Base-by-base conservation (phyloP, 2,888 invertebrate species). In the Orchestes rusci region DNA sequence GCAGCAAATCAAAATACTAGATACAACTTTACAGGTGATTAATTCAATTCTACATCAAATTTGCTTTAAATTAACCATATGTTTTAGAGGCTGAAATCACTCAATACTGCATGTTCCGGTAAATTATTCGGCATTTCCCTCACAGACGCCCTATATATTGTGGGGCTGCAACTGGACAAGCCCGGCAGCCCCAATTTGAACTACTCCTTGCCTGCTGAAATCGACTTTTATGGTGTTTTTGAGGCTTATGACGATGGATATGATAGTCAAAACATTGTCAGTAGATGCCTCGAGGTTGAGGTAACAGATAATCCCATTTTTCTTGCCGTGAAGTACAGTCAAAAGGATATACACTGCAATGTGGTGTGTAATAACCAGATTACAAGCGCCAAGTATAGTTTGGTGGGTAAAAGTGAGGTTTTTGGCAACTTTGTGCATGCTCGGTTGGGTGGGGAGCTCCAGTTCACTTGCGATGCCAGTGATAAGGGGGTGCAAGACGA, bases 301-400 rank as follows among this genome's bases (percentile, higher is more conserved):
- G 82, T 86, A 57, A 86, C 86, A 38, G 86, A 87, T 60, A 86
- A 85, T 68, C 86, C 86, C 2, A 70, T 86, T 44, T 71, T 84
- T 39, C 68, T 87, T 30, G 71, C 73, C 44, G 72, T 74, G 55
- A 71, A 70, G 15, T 66, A 75, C 49, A 41, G 41, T 15, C 75
- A 74, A 52, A 68, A 70, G 15, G 73, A 75, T 10, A 66, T 85
- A 56, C 73, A 76, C 59, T 75, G 83, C 8, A 79, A 79, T 53
- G 79, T 83, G 61, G 73, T 82, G 51, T 76, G 82, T 28, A 84
- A 85, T 67, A 81, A 82, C 49, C 80, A 81, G 60, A 70, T 86
- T 48, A 80, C 84, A 59, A 73, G 76, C 51, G 75, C 79, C 1
- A 71, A 74, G 30, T 79, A 77, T 65, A 80, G 80, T 58, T 69